Evolutionary conservation across 2,888 invertebrate genomes (phyloP), one percentile per base, ranked within the genome.

Genomic region (Endomychus coccineus): DNA sequence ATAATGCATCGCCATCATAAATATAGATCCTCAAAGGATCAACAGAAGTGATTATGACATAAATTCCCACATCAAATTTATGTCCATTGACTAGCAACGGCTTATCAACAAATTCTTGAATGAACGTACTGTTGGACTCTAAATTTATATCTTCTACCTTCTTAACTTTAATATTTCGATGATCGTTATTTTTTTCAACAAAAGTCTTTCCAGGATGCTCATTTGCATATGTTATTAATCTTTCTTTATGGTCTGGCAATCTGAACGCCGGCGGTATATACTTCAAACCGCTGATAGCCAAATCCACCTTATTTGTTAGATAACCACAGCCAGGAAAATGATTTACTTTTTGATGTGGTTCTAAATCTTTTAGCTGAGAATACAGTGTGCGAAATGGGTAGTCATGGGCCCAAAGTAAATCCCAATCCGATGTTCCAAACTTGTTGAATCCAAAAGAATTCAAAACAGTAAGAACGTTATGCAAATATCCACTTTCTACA

Each of bases 41-140:
- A 2, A 96, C 73, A 0, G 92, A 95, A 0, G 94, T 95, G 12
- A 97, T 68, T 1, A 85, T 81, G 0, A 88, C 87, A 60, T 97
- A 97, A 38, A 97, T 79, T 5, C 97, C 96, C 62, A 97, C 87
- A 67, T 97, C 97, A 66, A 97, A 97, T 69, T 94, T 95, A 63
- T 88, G 79, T 1, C 90, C 91, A 62, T 91, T 91, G 2, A 97
- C 83, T 11, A 97, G 70, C 50, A 86, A 79, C 3, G 96, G 96
- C 44, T 80, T 83, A 48, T 83, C 80, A 13, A 97, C 73, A 62
- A 83, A 97, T 63, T 94, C 86, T 59, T 96, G 96, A 2, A 96
- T 75, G 63, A 97, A 97, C 33, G 81, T 83, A 34, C 80, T 83
- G 17, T 74, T 75, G 25, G 71, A 68, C 10, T 71, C 67, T 37